Evolutionary conservation across 2,113 vertebrate genomes (phyloP).

Genomic region (Lycocorax pyrrhopterus): DNA sequence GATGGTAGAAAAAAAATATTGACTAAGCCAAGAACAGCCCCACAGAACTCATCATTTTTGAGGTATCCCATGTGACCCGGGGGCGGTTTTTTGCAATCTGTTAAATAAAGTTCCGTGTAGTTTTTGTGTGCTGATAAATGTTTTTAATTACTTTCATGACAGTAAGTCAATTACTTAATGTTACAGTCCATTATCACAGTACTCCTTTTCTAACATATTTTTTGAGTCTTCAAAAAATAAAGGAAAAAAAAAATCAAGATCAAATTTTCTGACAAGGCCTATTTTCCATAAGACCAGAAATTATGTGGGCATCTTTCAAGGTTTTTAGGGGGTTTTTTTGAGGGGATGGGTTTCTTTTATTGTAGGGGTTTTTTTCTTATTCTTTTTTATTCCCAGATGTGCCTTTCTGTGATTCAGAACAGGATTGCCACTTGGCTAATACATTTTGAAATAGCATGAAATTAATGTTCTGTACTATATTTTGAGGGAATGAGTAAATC

Average conservation of each 20-base stretch:
- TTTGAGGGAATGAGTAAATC: slow-evolving; percentile 38
- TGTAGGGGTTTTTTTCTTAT: neutral
- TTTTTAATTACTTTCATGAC: slow-evolving; percentile 24
- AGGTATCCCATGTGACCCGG: neutral
- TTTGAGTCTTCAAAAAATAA: neutral
- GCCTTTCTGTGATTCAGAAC: neutral
- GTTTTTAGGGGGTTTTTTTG: neutral
- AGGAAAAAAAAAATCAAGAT: neutral
- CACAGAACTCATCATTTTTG: neutral
- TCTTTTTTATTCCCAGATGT: neutral
- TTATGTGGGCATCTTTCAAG: neutral
- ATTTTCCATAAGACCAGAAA: neutral
- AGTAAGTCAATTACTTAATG: slow-evolving; percentile 5
- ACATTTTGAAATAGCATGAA: slow-evolving; percentile 46
- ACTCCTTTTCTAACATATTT: neutral
- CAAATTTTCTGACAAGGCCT: neutral
- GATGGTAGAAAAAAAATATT: neutral
- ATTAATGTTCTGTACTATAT: slow-evolving; percentile 42
- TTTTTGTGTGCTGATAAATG: slow-evolving; percentile 12
- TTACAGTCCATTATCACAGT: slow-evolving; percentile 11
- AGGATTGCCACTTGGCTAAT: neutral
- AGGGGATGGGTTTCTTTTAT: neutral
- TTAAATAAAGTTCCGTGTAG: neutral
- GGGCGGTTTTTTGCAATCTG: neutral
- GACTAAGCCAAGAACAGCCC: neutral